Percentiles rank a stretch among this genome's conserved stretches.
Conservation (phyloP, 2,797 vertebrate species). For the Poeciliopsis presidionis region DNA sequence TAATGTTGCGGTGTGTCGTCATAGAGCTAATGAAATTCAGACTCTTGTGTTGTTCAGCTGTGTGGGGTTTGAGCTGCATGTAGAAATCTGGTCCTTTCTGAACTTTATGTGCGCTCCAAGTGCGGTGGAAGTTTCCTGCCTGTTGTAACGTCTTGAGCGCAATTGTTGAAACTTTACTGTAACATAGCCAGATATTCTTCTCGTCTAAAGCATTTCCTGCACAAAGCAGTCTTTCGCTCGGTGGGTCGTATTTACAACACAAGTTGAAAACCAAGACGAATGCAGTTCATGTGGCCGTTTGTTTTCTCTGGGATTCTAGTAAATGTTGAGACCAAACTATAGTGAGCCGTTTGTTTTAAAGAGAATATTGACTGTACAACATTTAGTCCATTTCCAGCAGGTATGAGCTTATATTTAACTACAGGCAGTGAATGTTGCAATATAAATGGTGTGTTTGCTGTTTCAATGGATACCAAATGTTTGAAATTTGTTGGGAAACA, state of each 20-base stretch:
- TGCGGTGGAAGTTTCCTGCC: slow-evolving; percentile 26
- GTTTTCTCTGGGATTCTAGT: slow-evolving; percentile 7
- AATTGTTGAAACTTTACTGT: slow-evolving; percentile 15
- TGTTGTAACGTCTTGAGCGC: slow-evolving; percentile 30
- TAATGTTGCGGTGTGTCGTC: slow-evolving; percentile 19
- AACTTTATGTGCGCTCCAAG: slow-evolving; percentile 60
- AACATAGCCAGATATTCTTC: slow-evolving; percentile 30
- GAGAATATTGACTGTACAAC: not conserved
- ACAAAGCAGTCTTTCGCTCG: not conserved
- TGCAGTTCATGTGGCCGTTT: slow-evolving; percentile 10
- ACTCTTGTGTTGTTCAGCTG: not conserved
- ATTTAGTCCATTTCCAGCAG: slow-evolving; percentile 1
- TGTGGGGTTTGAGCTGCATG: not conserved
- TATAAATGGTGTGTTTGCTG: slow-evolving; percentile 10
- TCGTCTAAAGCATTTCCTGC: not conserved
- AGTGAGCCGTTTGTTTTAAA: slow-evolving; percentile 12
- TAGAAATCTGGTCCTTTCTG: slow-evolving; percentile 11
- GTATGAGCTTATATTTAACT: slow-evolving; percentile 12
- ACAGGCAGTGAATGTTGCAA: slow-evolving; percentile 30
- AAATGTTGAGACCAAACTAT: slow-evolving; percentile 10
- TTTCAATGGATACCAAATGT: slow-evolving; percentile 24
- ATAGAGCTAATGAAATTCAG: not conserved
- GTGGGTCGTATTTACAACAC: slow-evolving; percentile 11
- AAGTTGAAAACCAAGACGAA: slow-evolving; percentile 35
- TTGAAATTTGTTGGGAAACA: slow-evolving; percentile 1